Percentiles rank a stretch among this genome's conserved stretches.
These are phyloP conservation scores for Opisthocomus hoazin DNA, from an alignment of 2,113 vertebrate species.

Conservation along the genomic window DNA sequence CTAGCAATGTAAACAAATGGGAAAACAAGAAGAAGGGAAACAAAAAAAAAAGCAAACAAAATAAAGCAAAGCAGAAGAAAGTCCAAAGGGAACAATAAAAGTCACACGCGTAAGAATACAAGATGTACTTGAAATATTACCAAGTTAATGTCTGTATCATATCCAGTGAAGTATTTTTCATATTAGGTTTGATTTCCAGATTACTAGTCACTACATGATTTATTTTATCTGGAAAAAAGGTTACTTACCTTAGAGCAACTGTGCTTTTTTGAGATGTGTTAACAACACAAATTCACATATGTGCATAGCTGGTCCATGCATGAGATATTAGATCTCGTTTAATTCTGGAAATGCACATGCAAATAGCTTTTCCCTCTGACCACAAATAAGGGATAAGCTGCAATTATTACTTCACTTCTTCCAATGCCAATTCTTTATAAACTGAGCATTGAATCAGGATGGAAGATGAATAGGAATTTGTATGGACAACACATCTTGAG, in stretches of 20 bases:
- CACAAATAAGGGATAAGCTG: neutral
- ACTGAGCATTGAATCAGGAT: neutral
- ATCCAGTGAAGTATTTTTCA: neutral
- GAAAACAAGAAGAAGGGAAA: neutral
- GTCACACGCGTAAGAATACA: neutral
- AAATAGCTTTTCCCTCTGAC: neutral
- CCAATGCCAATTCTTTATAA: neutral
- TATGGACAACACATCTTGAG: neutral
- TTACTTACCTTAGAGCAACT: neutral
- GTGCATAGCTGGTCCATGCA: neutral
- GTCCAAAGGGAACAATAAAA: conserved; percentile 4
- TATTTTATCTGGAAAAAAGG: neutral
- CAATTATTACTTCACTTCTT: neutral
- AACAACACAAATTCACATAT: neutral
- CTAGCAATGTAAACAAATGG: conserved; percentile 74
- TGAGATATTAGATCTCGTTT: neutral
- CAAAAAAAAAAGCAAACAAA: conserved; percentile 27
- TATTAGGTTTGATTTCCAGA: neutral
- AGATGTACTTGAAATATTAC: neutral
- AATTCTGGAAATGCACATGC: neutral
- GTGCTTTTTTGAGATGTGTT: neutral
- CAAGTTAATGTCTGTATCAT: neutral
- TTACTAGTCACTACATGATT: neutral
- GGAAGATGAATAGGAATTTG: neutral
- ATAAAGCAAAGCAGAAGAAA: conserved; percentile 24